Conservation (phyloP, 2,888 invertebrate genomes). For the Catocala sponsa region DNA sequence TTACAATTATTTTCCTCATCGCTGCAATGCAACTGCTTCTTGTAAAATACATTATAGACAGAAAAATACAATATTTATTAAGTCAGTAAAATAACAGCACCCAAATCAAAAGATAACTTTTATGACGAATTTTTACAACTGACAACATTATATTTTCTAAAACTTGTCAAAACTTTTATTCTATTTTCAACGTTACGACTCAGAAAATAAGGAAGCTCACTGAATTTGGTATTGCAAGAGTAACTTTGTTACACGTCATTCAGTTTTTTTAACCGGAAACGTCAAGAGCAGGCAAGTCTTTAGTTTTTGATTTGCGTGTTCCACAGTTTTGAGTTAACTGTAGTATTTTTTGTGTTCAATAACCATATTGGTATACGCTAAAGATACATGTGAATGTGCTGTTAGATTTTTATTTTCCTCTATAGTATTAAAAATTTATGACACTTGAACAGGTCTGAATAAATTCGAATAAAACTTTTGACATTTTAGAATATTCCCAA, state of each 20-base stretch:
- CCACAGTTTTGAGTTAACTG: slow-evolving; percentile 58
- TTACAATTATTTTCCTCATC: slow-evolving; percentile 6
- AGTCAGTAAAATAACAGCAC: slow-evolving; percentile 64
- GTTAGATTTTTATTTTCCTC: background rate
- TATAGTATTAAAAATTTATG: background rate
- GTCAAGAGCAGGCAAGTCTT: slow-evolving; percentile 77
- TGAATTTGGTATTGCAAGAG: slow-evolving; percentile 22
- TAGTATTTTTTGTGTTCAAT: slow-evolving; percentile 40
- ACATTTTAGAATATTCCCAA: too few species aligned
- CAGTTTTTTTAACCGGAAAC: slow-evolving; percentile 77
- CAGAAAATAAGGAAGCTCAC: slow-evolving; percentile 27
- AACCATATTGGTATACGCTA: slow-evolving; percentile 10
- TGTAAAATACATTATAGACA: too few species aligned
- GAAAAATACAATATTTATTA: slow-evolving; percentile 43
- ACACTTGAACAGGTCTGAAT: too few species aligned
- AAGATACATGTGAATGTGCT: too few species aligned
- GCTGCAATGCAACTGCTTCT: too few species aligned
- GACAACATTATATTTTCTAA: slow-evolving; percentile 38
- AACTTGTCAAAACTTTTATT: slow-evolving; percentile 11
- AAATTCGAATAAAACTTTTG: too few species aligned
- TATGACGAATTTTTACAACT: slow-evolving; percentile 56
- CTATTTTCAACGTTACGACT: slow-evolving; percentile 32
- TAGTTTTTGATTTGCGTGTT: slow-evolving; percentile 75
- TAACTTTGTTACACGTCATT: slow-evolving; percentile 63
- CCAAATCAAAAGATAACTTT: slow-evolving; percentile 71